Percentiles rank a stretch among this genome's conserved stretches.
Evolutionary conservation across 2,113 vertebrate genomes (phyloP).

Genomic region (Sturnus vulgaris): DNA sequence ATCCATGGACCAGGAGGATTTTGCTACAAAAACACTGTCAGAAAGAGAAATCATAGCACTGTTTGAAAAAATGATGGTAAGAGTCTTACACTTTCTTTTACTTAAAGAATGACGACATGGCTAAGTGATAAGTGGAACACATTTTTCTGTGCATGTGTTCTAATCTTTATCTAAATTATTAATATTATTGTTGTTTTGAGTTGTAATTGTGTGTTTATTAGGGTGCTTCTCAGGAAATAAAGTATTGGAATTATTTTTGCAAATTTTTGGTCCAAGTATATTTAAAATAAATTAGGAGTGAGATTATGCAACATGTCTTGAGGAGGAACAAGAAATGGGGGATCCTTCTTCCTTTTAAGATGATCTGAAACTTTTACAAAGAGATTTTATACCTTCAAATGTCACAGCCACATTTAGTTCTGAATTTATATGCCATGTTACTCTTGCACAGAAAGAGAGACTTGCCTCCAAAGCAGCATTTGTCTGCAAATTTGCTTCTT

Average conservation of each 20-base stretch:
- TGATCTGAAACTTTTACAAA: background rate
- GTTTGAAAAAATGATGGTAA: constrained; percentile 68
- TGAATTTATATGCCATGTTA: background rate
- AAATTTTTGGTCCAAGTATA: background rate
- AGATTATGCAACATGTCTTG: background rate
- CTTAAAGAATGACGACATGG: background rate
- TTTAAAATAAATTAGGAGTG: background rate
- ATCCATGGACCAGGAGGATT: background rate
- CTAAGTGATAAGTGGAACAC: background rate
- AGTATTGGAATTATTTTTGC: background rate
- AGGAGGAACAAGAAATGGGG: background rate
- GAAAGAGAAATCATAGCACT: constrained; percentile 47
- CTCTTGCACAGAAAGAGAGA: background rate
- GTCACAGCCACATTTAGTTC: background rate
- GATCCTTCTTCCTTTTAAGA: background rate
- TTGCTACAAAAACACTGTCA: background rate
- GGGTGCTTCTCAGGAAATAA: background rate
- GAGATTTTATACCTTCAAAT: background rate
- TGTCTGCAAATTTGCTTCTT: background rate
- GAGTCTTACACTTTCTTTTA: background rate
- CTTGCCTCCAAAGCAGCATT: background rate
- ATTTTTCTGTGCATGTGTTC: background rate
- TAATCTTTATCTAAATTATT: background rate
- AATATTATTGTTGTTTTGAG: background rate
- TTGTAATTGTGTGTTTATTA: background rate